Base-by-base conservation (phyloP, 2,888 invertebrate genomes). In the Meliscaeva auricollis region DNA sequence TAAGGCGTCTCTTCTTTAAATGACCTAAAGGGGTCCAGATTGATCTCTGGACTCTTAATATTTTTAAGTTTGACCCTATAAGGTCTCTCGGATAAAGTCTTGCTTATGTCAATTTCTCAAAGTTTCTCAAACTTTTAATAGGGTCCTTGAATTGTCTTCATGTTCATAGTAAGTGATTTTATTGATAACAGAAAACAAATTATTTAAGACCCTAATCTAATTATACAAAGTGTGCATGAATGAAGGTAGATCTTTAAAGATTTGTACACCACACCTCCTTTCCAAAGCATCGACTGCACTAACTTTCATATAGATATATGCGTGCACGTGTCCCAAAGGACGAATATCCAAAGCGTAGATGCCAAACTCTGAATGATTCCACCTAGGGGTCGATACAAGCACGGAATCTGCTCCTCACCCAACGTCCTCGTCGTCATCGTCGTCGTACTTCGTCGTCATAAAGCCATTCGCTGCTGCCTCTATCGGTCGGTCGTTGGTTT, bases 341-440 rank as follows among this genome's bases (percentile, higher is more conserved):
- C 85, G 85, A 85, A 81, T 85, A 77, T 73, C 77, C 81, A 73
- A 77, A 77, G 81, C 69, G 62, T 77, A 81, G 76, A 85, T 77
- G 73, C 76, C 76, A 81, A 85, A 81, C 76, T 81, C 81, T 81
- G 85, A 85, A 85, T 85, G 85, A 80, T 81, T 85, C 85, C 73
- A 81, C 76, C 85, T 81, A 73, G 62, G 80, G 85, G 81, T 81
- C 85, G 81, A 77, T 81, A 81, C 73, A 77, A 77, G 81, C 58
- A 35, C 32, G 32, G 68, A 48, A 56, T 44, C 50, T 30, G 44
- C 76, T 75, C 60, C 38, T 62, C 68, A 20, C 46, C 62, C 46
- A 58, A 35, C 60, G 20, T 77, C 6, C 62, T 50, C 66, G 44
- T 46, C 70, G 30, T 44, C 46, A 8, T 56, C 0, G 8, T 46